Evolutionary conservation across 1,140 invertebrate species (phyloP), one percentile per base, ranked within the genome.

Genomic region (Polyergus mexicanus): DNA sequence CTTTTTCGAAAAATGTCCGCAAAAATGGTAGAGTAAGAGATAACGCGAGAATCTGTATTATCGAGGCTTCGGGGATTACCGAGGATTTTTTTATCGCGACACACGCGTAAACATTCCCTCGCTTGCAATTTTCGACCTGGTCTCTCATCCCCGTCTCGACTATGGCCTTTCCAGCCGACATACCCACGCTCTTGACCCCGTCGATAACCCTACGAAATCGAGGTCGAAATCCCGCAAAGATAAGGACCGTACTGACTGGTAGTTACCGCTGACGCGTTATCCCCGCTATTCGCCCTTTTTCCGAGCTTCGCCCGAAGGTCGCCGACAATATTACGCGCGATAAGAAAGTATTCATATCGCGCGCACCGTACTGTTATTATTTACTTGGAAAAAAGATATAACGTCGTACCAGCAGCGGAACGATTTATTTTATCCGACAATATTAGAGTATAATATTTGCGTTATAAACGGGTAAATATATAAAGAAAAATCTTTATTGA

Each of bases 161-260:
- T 60, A 22, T 44, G 35, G 35, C 11, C 77, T 58, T 58, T 25
- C 63, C 35, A 32, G 19, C 11, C 38, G 66, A 54, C 28, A 35
- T n/a, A 56, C n/a, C 38, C 58, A 51, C 47, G 83, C 38, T 68
- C 83, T 85, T 85, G 83, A 85, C 83, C 83, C 75, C 63, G n/a
- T 47, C n/a, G 83, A 85, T 85, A 85, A 85, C 83, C 83, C 51
- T 47, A 63, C 35, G 75, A 68, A 80, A 85, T 85, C 83, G 83
- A 80, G 83, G 74, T 66, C 75, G 83, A 85, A 85, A 85, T 85
- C 62, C 83, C 75, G 22, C 83, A 1, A 58, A 85, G 83, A 85
- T 85, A 85, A 85, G 75, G 16, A n/a, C 66, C 62, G 74, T 62
- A 35, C 62, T 66, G 74, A 58, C 60, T 78, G 83, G 47, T 85